Evolutionary conservation across 2,888 invertebrate genomes (phyloP), one percentile per base, ranked within the genome.

Genomic region (Liopterus haemorrhoidalis): DNA sequence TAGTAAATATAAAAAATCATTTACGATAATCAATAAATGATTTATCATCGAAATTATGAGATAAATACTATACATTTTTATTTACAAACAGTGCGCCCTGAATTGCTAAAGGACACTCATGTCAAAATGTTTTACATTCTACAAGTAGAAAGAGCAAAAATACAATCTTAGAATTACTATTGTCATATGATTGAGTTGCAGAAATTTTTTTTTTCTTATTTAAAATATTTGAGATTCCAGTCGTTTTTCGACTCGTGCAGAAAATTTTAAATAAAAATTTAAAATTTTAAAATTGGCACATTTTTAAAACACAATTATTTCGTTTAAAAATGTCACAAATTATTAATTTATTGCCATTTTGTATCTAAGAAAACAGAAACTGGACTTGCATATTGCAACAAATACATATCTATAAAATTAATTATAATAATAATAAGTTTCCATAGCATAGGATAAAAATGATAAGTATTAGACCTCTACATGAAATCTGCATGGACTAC

Each of bases 81-180:
- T 45, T 27, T 45, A 45, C 45, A 45, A 44, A 44, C 27, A 45
- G 39, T 39, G 33, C 27, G 37, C 27, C n/a, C 37, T 27, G 39
- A 33, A 20, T 33, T 18, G 2, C 20, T 4, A 16, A 16, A 33
- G 20, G 11, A 33, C n/a, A 9, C 18, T 42, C 15, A 14, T 25
- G 24, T 41, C 19, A 25, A 42, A 35, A 42, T 27, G 41, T 41
- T 31, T 15, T 30, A 41, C 41, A 41, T 11, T 11, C 27, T 42
- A 36, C 42, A 35, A 43, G 36, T 50, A 52, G 53, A 54, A 52
- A 56, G 51, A 51, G 54, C 48, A 50, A 56, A 53, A 53, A 53
- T 52, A 50, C 51, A 50, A 54, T 54, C 52, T 56, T 54, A 49
- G 47, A 51, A 36, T 42, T 41, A 47, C 50, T 50, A 50, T 50